Conservation (phyloP, 2,113 vertebrate genomes). For the Gymnarchus niloticus region DNA sequence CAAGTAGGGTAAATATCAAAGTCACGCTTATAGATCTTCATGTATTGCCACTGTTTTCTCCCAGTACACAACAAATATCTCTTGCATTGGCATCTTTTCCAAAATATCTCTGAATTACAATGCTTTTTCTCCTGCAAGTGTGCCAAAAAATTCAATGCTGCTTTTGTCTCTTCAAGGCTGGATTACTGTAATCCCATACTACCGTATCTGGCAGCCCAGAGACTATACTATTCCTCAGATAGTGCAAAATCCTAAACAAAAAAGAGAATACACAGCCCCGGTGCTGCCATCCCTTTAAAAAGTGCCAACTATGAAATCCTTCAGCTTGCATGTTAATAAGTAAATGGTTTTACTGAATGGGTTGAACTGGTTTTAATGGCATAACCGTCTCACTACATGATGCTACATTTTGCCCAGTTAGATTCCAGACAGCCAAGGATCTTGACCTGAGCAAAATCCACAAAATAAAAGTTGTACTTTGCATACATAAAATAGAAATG, state of each 20-base stretch:
- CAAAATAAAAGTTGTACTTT: background rate
- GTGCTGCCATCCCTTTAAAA: background rate
- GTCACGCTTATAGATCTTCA: background rate
- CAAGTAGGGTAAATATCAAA: background rate
- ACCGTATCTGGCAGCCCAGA: background rate
- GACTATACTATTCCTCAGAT: background rate
- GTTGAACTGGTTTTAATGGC: background rate
- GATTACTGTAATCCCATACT: constrained; percentile 8
- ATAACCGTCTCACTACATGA: background rate
- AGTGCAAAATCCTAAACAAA: constrained; percentile 9
- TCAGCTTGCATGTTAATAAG: background rate
- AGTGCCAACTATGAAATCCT: background rate
- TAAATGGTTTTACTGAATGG: background rate
- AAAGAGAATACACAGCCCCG: background rate
- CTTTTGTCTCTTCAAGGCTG: constrained; percentile 8
- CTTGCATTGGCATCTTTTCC: background rate
- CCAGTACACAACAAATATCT: constrained; percentile 1
- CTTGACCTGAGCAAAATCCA: background rate
- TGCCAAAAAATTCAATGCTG: constrained; percentile 3
- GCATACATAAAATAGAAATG: background rate
- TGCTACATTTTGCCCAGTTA: background rate
- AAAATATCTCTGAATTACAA: constrained; percentile 15
- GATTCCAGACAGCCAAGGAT: background rate
- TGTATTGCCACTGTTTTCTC: background rate
- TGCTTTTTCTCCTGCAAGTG: background rate